Evolutionary conservation across 2,113 vertebrate species (phyloP).

Genomic region (Pterophyllum scalare): DNA sequence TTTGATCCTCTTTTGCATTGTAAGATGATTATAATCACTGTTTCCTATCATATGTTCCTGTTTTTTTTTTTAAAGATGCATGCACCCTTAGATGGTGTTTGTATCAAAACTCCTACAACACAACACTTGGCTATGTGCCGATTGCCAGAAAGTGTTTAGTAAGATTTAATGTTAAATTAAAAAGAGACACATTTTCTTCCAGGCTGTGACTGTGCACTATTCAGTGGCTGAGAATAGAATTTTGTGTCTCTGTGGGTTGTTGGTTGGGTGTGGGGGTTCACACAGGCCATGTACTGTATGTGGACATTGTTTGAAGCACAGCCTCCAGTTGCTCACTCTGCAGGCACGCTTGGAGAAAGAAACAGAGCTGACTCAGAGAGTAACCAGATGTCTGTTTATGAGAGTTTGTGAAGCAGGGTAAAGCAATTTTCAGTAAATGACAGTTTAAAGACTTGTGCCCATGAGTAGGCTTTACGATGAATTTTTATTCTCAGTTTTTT

Average conservation of each 20-base stretch:
- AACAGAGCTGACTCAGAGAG: background rate
- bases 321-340: conserved; percentile 8
- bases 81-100: background rate
- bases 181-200: background rate
- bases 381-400: background rate
- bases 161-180: background rate
- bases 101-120: background rate
- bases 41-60: background rate
- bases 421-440: background rate
- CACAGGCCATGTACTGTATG: conserved; percentile 8
- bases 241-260: background rate
- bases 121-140: background rate
- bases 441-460: background rate
- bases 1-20: background rate
- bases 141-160: background rate
- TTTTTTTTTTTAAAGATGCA: background rate
- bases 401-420: background rate
- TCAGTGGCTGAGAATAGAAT: background rate
- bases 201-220: background rate
- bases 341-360: background rate
- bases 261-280: background rate
- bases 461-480: background rate
- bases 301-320: conserved; percentile 23
- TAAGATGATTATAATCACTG: background rate
- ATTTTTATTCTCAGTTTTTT: background rate